Conservation (phyloP, 2,888 invertebrate species). For the Congeria kusceri region DNA sequence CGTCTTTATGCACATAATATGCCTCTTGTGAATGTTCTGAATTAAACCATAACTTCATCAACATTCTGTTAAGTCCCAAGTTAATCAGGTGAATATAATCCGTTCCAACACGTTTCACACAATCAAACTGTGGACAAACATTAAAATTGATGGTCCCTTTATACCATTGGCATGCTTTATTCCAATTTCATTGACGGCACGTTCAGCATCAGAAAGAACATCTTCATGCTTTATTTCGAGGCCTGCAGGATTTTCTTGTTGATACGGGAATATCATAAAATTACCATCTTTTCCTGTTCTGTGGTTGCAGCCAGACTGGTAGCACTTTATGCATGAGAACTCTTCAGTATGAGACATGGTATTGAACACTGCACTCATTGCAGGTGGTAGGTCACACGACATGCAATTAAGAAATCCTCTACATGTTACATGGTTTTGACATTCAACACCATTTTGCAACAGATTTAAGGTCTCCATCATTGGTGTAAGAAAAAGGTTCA, state of each 20-base stretch:
- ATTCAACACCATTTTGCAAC: conserved; percentile 12
- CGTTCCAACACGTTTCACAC: neutral
- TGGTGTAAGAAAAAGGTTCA: conserved; percentile 21
- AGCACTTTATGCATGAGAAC: too few relatives aligned
- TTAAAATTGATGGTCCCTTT: conserved; percentile 1
- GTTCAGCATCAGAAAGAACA: too few relatives aligned
- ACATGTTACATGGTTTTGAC: neutral
- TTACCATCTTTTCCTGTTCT: too few relatives aligned
- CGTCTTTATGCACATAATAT: neutral
- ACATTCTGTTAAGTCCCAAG: neutral
- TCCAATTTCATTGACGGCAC: too few relatives aligned
- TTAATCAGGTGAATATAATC: conserved; percentile 3
- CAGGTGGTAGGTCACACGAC: neutral
- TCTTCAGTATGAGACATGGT: too few relatives aligned
- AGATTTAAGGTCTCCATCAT: conserved; percentile 2
- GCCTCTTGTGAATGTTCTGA: neutral
- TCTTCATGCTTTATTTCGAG: neutral
- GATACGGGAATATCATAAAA: too few relatives aligned
- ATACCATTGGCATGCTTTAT: neutral
- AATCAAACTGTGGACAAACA: conserved; percentile 11
- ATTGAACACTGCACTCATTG: too few relatives aligned
- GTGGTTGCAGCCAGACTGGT: too few relatives aligned
- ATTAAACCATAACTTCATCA: conserved; percentile 9
- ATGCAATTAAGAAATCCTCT: conserved; percentile 7
- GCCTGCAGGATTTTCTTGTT: too few relatives aligned